Conservation (phyloP, 2,888 invertebrate species). For the Lepetodrilus schrolli region DNA sequence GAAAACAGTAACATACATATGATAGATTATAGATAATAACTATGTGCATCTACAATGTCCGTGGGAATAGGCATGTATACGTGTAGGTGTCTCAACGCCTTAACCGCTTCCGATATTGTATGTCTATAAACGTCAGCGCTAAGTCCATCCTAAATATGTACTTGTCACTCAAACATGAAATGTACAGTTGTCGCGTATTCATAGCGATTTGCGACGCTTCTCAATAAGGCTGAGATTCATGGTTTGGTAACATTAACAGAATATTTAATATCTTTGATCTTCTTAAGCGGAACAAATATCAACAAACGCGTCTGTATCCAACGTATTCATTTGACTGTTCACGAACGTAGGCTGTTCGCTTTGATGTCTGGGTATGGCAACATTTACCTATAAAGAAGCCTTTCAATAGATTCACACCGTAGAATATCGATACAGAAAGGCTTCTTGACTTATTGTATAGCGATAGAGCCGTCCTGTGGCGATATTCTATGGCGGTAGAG, state of each 20-base stretch:
- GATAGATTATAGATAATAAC: no score
- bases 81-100: no score
- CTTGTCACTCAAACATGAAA: conserved; percentile 26
- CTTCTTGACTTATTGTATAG: not conserved
- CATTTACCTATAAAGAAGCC: not conserved
- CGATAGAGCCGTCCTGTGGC: not conserved
- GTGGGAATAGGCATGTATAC: no score
- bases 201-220: not conserved
- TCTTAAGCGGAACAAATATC: not conserved
- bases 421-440: not conserved
- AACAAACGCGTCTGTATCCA: conserved; percentile 20
- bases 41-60: no score
- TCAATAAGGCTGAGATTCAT: not conserved
- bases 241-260: conserved; percentile 17
- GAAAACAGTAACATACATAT: no score
- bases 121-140: not conserved
- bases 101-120: no score
- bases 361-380: conserved; percentile 6
- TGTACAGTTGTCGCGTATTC: conserved; percentile 21
- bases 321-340: conserved; percentile 3
- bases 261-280: conserved; percentile 13
- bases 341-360: not conserved
- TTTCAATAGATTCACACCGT: conserved; percentile 19
- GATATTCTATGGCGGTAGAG: not conserved
- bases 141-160: conserved; percentile 25